These are phyloP conservation scores for Nerophis lumbriciformis DNA, from an alignment of 2,113 vertebrate genomes.

Conservation along the genomic window DNA sequence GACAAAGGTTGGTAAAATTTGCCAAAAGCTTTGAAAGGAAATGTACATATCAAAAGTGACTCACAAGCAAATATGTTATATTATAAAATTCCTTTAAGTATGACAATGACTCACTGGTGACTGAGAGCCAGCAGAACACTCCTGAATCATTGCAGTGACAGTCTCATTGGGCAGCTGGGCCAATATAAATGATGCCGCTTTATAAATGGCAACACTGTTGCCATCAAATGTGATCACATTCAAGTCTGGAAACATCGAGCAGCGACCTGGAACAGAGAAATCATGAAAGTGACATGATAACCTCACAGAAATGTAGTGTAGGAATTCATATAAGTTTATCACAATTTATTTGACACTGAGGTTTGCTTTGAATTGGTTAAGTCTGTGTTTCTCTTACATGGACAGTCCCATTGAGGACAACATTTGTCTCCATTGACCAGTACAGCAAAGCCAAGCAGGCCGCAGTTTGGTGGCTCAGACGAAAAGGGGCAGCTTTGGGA, in stretches of 20 bases:
- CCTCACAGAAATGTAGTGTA: background rate
- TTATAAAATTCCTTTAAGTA: background rate
- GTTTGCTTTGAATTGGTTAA: no score
- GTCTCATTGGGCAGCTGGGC: constrained; percentile 81
- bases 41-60: background rate
- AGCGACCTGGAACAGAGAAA: constrained; percentile 76
- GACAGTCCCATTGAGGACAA: constrained; percentile 92
- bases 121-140: constrained; percentile 78
- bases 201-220: constrained; percentile 81
- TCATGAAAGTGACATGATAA: background rate
- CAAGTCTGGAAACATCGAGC: constrained; percentile 90
- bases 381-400: constrained; percentile 79
- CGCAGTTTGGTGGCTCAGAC: constrained; percentile 79
- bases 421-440: constrained; percentile 88
- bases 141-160: constrained; percentile 78
- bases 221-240: constrained; percentile 92
- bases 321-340: background rate
- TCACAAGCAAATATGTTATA: background rate
- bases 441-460: constrained; percentile 84
- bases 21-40: constrained; percentile 59
- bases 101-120: constrained; percentile 45
- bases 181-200: constrained; percentile 85
- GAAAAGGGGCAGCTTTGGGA: constrained; percentile 85
- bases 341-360: background rate
- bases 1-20: constrained; percentile 83